phyloP scores from a whole-genome alignment of 2,888 invertebrate genomes.

The Hypomecis punctinalis region DNA sequence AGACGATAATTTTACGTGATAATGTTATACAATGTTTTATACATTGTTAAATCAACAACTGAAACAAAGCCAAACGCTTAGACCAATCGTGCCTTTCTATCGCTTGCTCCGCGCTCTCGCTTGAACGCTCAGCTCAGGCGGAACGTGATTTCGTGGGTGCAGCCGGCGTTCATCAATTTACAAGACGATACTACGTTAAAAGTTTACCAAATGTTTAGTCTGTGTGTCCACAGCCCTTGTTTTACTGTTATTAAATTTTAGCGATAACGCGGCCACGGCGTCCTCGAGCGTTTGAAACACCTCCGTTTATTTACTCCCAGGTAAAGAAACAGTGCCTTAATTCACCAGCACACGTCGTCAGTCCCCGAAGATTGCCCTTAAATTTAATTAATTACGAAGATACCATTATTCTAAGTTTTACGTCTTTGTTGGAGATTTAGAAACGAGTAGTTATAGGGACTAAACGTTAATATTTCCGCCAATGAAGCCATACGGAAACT shows the following conservation, averaged over 20 bases:
- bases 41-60: too few relatives aligned
- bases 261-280: constrained; percentile 62
- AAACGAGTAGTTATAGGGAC: too few relatives aligned
- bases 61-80: too few relatives aligned
- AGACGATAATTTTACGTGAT: too few relatives aligned
- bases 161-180: too few relatives aligned
- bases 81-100: too few relatives aligned
- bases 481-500: too few relatives aligned
- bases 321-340: constrained; percentile 45
- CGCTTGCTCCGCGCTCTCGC: too few relatives aligned
- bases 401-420: constrained; percentile 34
- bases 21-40: too few relatives aligned
- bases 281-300: constrained; percentile 63
- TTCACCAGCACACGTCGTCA: constrained; percentile 59
- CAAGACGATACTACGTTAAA: neutral
- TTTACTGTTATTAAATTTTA: constrained; percentile 71
- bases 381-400: constrained; percentile 62
- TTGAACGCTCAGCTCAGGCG: too few relatives aligned
- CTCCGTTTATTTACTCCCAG: constrained; percentile 39
- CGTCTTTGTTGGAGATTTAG: constrained; percentile 24
- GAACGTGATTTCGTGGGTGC: too few relatives aligned
- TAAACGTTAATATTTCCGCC: too few relatives aligned
- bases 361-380: constrained; percentile 58
- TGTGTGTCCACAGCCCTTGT: constrained; percentile 51
- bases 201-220: constrained; percentile 23